These are phyloP conservation scores for Lepeophtheirus salmonis DNA, from an alignment of 1,140 invertebrate species.

Conservation along the genomic window DNA sequence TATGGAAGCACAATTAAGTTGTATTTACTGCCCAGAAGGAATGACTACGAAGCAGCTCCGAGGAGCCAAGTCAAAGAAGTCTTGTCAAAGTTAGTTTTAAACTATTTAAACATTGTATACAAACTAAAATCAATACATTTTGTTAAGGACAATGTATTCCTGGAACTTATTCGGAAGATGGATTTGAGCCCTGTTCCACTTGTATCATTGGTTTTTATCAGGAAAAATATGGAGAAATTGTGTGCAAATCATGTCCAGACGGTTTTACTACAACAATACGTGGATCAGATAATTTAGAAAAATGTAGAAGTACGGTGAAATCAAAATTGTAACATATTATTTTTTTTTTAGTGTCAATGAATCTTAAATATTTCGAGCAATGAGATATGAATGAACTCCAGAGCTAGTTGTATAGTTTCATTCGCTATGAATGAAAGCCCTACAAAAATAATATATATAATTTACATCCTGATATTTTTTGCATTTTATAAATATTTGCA, in stretches of 20 bases:
- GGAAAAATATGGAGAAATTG: slow-evolving; percentile 34
- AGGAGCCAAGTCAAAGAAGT: slow-evolving; percentile 33
- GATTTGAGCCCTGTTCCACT: slow-evolving; percentile 37
- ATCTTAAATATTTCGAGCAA: no score
- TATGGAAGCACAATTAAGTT: slow-evolving; percentile 33
- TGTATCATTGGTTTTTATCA: slow-evolving; percentile 42
- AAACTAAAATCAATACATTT: slow-evolving; percentile 18
- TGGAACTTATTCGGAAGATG: slow-evolving; percentile 31
- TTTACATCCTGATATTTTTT: no score
- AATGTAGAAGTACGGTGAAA: slow-evolving; percentile 32
- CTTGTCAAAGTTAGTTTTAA: slow-evolving; percentile 40
- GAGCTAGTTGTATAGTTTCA: no score
- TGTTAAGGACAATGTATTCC: slow-evolving; percentile 33
- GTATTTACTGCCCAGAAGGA: slow-evolving; percentile 38
- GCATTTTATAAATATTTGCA: no score
- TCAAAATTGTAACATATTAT: no score
- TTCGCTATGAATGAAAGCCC: no score
- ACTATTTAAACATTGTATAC: no score
- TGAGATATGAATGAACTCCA: no score
- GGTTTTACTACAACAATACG: slow-evolving; percentile 35
- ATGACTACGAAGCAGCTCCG: slow-evolving; percentile 36
- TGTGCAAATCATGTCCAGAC: slow-evolving; percentile 36
- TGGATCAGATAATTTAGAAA: slow-evolving; percentile 28
- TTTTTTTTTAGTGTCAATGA: no score
- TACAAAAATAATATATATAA: no score